Percentiles rank a stretch among this genome's conserved stretches.
Conservation (phyloP, 2,113 vertebrate species). For the Grantiella picta region DNA sequence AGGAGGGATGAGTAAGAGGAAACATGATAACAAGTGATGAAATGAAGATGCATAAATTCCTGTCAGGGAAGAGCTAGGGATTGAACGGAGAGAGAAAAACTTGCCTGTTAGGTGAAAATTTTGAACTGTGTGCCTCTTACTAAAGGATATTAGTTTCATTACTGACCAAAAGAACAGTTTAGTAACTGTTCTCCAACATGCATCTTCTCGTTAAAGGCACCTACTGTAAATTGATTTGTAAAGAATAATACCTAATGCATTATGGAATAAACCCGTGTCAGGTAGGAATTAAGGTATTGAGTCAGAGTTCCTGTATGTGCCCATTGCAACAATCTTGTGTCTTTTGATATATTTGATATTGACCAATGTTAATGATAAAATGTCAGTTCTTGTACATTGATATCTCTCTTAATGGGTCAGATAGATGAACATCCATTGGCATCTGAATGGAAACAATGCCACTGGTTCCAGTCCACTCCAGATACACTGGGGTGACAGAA, state of each 20-base stretch:
- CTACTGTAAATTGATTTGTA: background rate
- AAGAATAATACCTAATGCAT: background rate
- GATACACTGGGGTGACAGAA: background rate
- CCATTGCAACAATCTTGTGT: background rate
- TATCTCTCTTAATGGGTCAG: background rate
- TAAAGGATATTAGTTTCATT: background rate
- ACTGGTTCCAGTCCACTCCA: background rate
- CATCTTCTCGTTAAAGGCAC: background rate
- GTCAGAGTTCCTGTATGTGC: background rate
- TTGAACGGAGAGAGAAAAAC: background rate
- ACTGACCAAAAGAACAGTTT: background rate
- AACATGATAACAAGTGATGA: background rate
- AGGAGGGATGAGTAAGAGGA: background rate
- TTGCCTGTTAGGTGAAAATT: background rate
- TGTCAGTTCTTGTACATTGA: background rate
- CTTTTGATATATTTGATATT: background rate
- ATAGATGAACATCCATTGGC: background rate
- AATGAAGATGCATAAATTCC: background rate
- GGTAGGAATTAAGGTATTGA: background rate
- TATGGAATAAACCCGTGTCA: background rate
- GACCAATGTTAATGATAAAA: background rate
- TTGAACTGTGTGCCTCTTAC: background rate
- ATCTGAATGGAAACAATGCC: background rate
- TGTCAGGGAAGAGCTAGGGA: background rate
- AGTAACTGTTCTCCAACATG: background rate